These are phyloP conservation scores for Oscheius sp. DNA, from an alignment of 2,888 invertebrate genomes.

Conservation along the genomic window DNA sequence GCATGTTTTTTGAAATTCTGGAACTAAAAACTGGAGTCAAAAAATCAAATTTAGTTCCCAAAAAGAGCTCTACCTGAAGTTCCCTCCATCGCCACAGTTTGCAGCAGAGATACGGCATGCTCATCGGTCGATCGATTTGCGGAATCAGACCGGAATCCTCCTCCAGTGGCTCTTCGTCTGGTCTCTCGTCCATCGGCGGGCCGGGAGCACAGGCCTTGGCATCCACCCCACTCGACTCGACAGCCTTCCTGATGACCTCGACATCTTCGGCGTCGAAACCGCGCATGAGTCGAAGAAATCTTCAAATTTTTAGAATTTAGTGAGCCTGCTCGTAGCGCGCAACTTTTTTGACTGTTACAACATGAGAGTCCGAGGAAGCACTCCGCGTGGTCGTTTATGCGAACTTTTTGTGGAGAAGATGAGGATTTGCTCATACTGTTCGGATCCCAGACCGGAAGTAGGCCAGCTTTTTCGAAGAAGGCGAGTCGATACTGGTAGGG, in stretches of 20 bases:
- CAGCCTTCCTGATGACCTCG: conserved; percentile 70
- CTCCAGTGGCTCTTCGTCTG: conserved; percentile 59
- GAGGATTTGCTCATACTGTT: neutral
- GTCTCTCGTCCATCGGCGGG: conserved; percentile 72
- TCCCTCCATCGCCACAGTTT: conserved; percentile 73
- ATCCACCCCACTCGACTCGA: conserved; percentile 58
- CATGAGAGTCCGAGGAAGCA: neutral
- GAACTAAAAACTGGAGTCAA: too few relatives aligned
- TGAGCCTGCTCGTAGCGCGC: neutral
- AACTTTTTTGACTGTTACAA: conserved; percentile 34
- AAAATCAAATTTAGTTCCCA: too few relatives aligned
- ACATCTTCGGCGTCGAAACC: conserved; percentile 73
- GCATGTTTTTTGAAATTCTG: too few relatives aligned
- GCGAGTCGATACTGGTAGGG: conserved; percentile 35
- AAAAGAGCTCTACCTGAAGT: conserved; percentile 56
- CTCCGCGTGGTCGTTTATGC: conserved; percentile 8
- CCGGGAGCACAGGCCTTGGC: conserved; percentile 71
- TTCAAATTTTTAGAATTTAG: conserved; percentile 32
- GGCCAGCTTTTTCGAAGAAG: conserved; percentile 16
- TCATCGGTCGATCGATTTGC: conserved; percentile 71
- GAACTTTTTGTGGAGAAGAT: neutral
- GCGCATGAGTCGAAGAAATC: conserved; percentile 72
- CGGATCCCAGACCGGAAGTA: neutral
- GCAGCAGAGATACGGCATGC: conserved; percentile 72
- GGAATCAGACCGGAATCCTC: conserved; percentile 71